Base-by-base conservation (phyloP, 2,888 invertebrate species). In the Lacanobia wlatinum region DNA sequence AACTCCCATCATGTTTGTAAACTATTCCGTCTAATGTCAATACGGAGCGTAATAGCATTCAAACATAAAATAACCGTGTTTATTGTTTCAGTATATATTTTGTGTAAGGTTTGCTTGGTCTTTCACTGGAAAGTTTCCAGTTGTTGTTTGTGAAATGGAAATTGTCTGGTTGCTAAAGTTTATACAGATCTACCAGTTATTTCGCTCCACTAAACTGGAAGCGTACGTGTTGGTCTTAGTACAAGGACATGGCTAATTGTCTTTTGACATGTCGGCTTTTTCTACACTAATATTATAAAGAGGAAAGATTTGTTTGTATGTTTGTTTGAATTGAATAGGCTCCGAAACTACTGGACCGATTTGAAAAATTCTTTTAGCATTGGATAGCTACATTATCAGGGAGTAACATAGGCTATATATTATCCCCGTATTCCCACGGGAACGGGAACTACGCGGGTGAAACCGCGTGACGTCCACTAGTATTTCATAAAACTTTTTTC, bases 11-110 rank as follows among this genome's bases (percentile, higher is more conserved):
- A n/a, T 82, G 78, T 80, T 78, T 76, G 81, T 81, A 84, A 89
- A 89, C 89, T 80, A 83, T 87, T 84, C 70, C 71, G 34, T 52
- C 77, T 83, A 80, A 78, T 87, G 87, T 87, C 87, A 88, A 88
- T 87, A 88, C 72, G 58, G 58, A 64, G 21, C 66, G 73, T 88
- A 88, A 88, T 86, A 82, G 87, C 74, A 77, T 88, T 84, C 85
- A 88, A 88, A 87, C 83, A 87, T 80, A 80, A 79, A 81, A 80
- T 82, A 86, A 82, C 83, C 68, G 55, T 83, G 85, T 87, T 84
- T 87, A 86, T 86, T 86, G 69, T 86, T 82, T 63, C 83, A 64
- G 75, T 75, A 75, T 78, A 81, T 65, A 73, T 83, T 77, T 63
- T 53, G 64, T 68, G 75, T 68, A 69, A 73, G 64, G 76, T 71